These are phyloP conservation scores for Carcharodon carcharias DNA, from an alignment of 2,797 vertebrate species.

Conservation along the genomic window DNA sequence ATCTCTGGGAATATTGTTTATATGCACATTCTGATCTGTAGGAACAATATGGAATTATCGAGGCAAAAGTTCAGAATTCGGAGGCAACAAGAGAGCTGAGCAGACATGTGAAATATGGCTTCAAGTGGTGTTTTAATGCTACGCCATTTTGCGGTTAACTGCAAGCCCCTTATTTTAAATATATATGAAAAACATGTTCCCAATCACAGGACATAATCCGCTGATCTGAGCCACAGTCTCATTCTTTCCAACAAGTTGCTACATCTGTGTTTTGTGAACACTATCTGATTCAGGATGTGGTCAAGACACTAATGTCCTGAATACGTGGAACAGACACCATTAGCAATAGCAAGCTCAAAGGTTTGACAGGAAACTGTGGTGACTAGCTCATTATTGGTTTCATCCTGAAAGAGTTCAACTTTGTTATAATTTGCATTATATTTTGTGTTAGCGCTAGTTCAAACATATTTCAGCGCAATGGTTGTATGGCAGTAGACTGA, in stretches of 20 bases:
- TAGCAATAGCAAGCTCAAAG: not conserved
- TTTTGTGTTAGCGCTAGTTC: not conserved
- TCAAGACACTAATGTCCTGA: not conserved
- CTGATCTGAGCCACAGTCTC: not conserved
- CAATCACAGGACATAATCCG: not conserved
- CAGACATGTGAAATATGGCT: not conserved
- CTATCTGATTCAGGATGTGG: constrained; percentile 1
- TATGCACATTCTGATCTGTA: not conserved
- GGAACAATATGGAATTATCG: not conserved
- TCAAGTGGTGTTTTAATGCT: not conserved
- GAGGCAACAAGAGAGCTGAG: no score
- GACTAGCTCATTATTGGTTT: not conserved
- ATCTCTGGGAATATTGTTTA: not conserved
- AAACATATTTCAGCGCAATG: not conserved
- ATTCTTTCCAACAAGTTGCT: not conserved
- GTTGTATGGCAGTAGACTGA: not conserved
- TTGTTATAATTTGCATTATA: not conserved
- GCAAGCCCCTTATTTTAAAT: not conserved
- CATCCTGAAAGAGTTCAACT: not conserved
- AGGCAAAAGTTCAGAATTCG: not conserved
- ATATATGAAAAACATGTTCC: not conserved
- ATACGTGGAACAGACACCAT: not conserved
- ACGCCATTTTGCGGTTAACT: not conserved
- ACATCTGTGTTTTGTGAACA: not conserved
- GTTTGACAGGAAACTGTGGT: not conserved